Conservation (phyloP, 1,140 invertebrate genomes). For the Eriosoma lanigerum region DNA sequence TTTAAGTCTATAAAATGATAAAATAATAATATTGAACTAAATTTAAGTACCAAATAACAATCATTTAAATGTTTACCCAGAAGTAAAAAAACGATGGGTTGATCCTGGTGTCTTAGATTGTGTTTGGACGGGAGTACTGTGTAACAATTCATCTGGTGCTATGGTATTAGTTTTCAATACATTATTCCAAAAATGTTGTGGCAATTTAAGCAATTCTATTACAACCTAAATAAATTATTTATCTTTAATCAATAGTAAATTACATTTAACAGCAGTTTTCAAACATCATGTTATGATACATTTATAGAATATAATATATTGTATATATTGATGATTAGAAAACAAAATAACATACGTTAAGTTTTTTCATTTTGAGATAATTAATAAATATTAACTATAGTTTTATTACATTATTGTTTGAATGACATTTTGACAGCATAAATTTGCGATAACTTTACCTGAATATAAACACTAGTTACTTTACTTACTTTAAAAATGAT, state of each 20-base stretch:
- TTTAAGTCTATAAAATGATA: not conserved
- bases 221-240: constrained; percentile 13
- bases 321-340: too few species aligned
- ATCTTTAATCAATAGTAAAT: too few species aligned
- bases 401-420: not conserved
- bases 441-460: too few species aligned
- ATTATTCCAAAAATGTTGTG: constrained; percentile 10
- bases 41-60: not conserved
- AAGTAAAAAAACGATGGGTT: constrained; percentile 7
- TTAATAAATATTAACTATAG: too few species aligned
- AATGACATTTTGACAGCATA: not conserved
- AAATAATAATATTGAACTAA: not conserved
- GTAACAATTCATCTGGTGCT: not conserved
- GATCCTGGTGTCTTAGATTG: not conserved
- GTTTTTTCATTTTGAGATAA: too few species aligned
- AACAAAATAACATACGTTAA: too few species aligned
- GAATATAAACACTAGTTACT: not conserved
- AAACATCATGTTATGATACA: too few species aligned
- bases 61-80: not conserved
- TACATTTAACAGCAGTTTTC: too few species aligned
- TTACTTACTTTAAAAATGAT: constrained; percentile 43
- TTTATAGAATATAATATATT: too few species aligned
- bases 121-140: not conserved
- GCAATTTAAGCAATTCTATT: constrained; percentile 22
- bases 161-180: not conserved